These are phyloP conservation scores for Eulemur macaco DNA, from an alignment of 2,113 vertebrate species.

Conservation along the genomic window DNA sequence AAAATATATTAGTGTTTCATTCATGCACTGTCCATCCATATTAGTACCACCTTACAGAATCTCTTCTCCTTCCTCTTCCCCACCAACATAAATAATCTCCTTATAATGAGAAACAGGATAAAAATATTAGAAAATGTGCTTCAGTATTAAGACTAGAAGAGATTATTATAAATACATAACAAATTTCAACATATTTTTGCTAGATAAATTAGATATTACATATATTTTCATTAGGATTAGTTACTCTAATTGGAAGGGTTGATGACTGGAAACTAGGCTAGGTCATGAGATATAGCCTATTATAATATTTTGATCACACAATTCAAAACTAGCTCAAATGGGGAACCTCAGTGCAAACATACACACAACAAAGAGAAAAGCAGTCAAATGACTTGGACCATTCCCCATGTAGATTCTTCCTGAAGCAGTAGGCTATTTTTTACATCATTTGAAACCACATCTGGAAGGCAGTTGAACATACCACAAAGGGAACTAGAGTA, in stretches of 20 bases:
- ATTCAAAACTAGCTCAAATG: neutral
- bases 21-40: neutral
- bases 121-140: neutral
- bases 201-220: neutral
- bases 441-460: neutral
- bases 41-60: neutral
- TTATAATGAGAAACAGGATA: neutral
- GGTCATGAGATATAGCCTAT: neutral
- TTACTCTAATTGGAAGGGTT: neutral
- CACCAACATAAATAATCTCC: neutral
- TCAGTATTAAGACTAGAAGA: neutral
- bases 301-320: neutral
- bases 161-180: neutral
- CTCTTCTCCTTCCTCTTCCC: neutral
- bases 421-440: neutral
- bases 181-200: neutral
- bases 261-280: neutral
- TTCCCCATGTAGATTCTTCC: neutral
- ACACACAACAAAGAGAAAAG: neutral
- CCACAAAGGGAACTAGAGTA: accelerated
- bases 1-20: neutral
- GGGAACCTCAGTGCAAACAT: neutral
- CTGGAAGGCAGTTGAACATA: neutral
- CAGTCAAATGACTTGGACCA: neutral
- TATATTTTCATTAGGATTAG: neutral